These are phyloP conservation scores for Corythoichthys haematopterus DNA, from an alignment of 2,113 vertebrate species.

Conservation along the genomic window DNA sequence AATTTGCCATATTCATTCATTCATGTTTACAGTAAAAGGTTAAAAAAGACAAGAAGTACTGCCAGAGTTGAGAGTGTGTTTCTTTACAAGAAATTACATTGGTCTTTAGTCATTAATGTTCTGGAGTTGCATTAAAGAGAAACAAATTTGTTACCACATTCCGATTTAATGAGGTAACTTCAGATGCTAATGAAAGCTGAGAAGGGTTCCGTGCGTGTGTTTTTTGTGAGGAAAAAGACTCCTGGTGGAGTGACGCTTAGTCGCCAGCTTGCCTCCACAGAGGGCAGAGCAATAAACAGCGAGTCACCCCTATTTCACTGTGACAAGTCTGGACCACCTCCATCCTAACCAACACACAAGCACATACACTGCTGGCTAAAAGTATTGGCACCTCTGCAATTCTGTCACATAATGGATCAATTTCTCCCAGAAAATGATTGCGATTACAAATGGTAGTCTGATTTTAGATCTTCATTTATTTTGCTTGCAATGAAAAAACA, in stretches of 20 bases:
- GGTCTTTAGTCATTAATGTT: neutral
- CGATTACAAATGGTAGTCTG: too few relatives aligned
- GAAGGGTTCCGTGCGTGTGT: constrained; percentile 17
- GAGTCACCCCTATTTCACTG: constrained; percentile 44
- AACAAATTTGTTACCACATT: constrained; percentile 12
- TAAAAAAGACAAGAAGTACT: neutral
- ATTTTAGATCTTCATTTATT: too few relatives aligned
- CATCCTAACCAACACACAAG: neutral
- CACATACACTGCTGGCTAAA: too few relatives aligned
- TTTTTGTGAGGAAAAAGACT: constrained; percentile 24
- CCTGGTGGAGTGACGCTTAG: constrained; percentile 34
- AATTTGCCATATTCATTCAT: neutral
- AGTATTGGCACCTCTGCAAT: too few relatives aligned
- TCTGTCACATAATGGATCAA: too few relatives aligned
- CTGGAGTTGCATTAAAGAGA: neutral
- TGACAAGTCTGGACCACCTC: constrained; percentile 24
- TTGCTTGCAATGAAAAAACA: too few relatives aligned
- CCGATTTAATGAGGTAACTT: constrained; percentile 12
- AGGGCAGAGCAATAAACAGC: constrained; percentile 52
- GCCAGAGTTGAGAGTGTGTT: neutral
- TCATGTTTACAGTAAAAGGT: neutral
- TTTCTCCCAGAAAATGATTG: too few relatives aligned
- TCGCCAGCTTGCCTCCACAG: constrained; percentile 27
- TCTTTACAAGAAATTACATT: neutral
- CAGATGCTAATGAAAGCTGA: constrained; percentile 13